Base-by-base conservation (phyloP, 2,797 vertebrate species). In the Schizopygopsis pylzovi region DNA sequence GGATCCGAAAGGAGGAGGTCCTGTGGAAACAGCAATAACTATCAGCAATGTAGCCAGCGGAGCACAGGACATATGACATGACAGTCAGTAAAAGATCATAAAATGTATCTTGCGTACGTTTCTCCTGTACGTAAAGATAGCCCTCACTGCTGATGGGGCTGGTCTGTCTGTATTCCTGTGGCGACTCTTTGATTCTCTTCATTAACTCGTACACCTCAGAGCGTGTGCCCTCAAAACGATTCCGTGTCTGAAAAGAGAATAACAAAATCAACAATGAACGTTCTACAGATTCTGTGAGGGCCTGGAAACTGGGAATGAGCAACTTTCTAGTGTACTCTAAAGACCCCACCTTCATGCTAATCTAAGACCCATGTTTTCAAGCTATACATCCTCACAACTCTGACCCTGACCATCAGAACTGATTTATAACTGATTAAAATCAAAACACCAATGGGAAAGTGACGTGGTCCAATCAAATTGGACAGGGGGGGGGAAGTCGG, bases 101-200 rank as follows among this genome's bases (percentile, higher is more conserved):
- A 61, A 39, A 72, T 13, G 39, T 2, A 10, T 33, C 6, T 28
- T 22, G 61, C 96, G 93, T 96, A 99, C 98, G 95, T 97, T 98
- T 99, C 90, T 99, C 98, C 90, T 99, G 98, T 16, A 99, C 95
- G 16, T 97, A 99, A 88, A 99, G 96, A 92, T 99, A 99, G 82
- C 98, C 98, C 93, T 99, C 98, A 20, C 94, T 97, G 0, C 97
- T 97, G 92, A 98, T 97, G 12, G 96, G 92, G 89, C 97, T 98
- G 67, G 95, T 97, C 91, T 98, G 96, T 90, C 96, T 97, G 90
- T 98, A 97, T 16, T 99, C 97, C 86, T 95, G 96, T 47, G 98
- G 98, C 7, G 94, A 92, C 85, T 96, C 96, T 88, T 94, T 95
- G 90, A 98, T 97, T 93, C 97, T 98, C 90, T 97, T 99, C 98